Conservation (phyloP, 2,888 invertebrate genomes). For the Mallateleia sp. region DNA sequence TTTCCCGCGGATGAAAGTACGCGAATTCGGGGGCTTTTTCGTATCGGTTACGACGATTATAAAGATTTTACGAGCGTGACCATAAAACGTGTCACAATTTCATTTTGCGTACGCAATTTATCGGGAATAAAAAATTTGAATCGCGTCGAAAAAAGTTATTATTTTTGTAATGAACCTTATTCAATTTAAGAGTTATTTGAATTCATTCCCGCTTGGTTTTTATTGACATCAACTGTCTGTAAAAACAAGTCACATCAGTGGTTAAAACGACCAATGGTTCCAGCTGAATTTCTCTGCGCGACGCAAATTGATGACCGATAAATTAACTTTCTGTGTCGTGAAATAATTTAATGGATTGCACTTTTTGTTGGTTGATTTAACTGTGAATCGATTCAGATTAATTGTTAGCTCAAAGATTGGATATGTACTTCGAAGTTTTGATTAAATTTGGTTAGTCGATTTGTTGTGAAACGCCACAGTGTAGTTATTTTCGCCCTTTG, state of each 20-base stretch:
- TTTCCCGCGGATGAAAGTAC: slow-evolving; percentile 14
- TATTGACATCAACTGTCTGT: too few species aligned
- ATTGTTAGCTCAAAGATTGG: too few species aligned
- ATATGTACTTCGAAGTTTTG: not conserved
- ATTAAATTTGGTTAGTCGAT: slow-evolving; percentile 16
- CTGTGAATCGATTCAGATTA: not conserved
- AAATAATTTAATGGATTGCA: too few species aligned
- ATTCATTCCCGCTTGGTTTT: too few species aligned
- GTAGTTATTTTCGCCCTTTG: slow-evolving; percentile 19
- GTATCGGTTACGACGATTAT: slow-evolving; percentile 40
- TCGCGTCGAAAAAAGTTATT: slow-evolving; percentile 7
- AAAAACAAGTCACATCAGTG: too few species aligned
- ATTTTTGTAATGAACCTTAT: too few species aligned
- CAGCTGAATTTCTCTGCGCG: too few species aligned
- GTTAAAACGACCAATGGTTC: too few species aligned
- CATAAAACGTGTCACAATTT: slow-evolving; percentile 43
- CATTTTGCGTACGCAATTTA: slow-evolving; percentile 37
- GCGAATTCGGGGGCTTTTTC: slow-evolving; percentile 33
- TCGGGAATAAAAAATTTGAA: slow-evolving; percentile 11
- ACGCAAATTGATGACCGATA: too few species aligned
- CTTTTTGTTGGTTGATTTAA: not conserved
- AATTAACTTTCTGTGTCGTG: not conserved
- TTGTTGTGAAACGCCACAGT: not conserved
- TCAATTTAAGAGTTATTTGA: too few species aligned
- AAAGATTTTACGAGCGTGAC: slow-evolving; percentile 44